Evolutionary conservation across 1,140 invertebrate species (phyloP).

Genomic region (Anastatus disparis): DNA sequence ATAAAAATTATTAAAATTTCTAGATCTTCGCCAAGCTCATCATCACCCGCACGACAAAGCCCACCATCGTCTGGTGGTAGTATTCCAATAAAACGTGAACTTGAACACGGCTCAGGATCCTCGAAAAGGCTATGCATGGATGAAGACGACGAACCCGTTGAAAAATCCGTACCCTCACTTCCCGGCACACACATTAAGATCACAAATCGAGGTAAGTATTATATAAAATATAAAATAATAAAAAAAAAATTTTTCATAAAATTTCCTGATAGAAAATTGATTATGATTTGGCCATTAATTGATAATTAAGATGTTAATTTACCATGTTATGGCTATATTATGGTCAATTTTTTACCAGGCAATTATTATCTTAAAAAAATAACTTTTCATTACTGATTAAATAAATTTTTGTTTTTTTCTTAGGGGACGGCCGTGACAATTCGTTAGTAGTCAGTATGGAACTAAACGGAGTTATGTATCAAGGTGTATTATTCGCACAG

Average conservation of each 20-base stretch:
- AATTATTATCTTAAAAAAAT: too few species aligned
- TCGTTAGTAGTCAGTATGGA: conserved; percentile 96
- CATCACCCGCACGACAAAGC: conserved; percentile 54
- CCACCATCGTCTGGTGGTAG: conserved; percentile 51
- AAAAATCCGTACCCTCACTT: conserved; percentile 53
- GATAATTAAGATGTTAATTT: too few species aligned
- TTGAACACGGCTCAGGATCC: conserved; percentile 67
- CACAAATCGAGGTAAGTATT: conserved; percentile 82
- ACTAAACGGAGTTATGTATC: conserved; percentile 91
- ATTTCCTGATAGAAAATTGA: too few species aligned
- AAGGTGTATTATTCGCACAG: conserved; percentile 87
- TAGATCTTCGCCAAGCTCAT: conserved; percentile 57
- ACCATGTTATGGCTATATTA: too few species aligned
- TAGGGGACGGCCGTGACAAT: conserved; percentile 79
- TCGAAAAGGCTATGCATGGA: conserved; percentile 71
- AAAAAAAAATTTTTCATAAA: too few species aligned
- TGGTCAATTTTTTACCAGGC: too few species aligned
- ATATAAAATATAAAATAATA: not conserved
- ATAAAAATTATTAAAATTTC: not conserved
- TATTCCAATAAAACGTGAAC: conserved; percentile 72
- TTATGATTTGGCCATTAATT: too few species aligned
- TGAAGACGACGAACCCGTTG: conserved; percentile 55
- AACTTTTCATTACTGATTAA: too few species aligned
- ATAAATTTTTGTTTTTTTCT: too few species aligned
- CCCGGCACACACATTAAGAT: conserved; percentile 88